phyloP scores from a whole-genome alignment of 2,888 invertebrate species.

The Anoplius nigerrimus region DNA sequence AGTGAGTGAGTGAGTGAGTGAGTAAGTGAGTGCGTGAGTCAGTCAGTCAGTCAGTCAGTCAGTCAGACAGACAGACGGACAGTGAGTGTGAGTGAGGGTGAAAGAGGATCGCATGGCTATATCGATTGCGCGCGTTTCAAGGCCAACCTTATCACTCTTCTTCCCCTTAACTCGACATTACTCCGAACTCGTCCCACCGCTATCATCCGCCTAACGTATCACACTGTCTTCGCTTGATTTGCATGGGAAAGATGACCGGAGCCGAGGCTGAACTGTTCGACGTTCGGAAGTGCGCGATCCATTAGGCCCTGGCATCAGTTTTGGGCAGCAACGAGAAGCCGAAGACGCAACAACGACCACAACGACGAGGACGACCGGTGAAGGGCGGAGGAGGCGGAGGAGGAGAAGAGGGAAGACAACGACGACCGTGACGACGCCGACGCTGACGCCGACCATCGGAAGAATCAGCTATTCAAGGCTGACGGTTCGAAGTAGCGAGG shows the following conservation, averaged over 20 bases:
- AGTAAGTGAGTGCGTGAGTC: neutral
- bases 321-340: neutral
- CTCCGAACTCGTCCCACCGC: too few species aligned
- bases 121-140: neutral
- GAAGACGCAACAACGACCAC: neutral
- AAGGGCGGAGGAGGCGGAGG: neutral
- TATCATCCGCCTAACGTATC: too few species aligned
- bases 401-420: conserved; percentile 28
- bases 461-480: neutral
- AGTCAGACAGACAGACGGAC: neutral
- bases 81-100: neutral
- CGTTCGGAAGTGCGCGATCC: too few species aligned
- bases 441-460: conserved; percentile 7
- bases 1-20: neutral
- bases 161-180: too few species aligned
- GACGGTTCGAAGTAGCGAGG: conserved; percentile 14
- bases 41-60: neutral
- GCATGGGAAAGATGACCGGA: too few species aligned
- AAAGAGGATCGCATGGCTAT: neutral
- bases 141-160: too few species aligned
- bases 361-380: neutral
- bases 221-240: too few species aligned
- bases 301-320: too few species aligned
- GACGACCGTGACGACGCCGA: conserved; percentile 14
- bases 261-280: too few species aligned